Percentiles rank a stretch among this genome's conserved stretches.
These are phyloP conservation scores for Lysandra bellargus DNA, from an alignment of 2,888 invertebrate genomes.

Conservation along the genomic window DNA sequence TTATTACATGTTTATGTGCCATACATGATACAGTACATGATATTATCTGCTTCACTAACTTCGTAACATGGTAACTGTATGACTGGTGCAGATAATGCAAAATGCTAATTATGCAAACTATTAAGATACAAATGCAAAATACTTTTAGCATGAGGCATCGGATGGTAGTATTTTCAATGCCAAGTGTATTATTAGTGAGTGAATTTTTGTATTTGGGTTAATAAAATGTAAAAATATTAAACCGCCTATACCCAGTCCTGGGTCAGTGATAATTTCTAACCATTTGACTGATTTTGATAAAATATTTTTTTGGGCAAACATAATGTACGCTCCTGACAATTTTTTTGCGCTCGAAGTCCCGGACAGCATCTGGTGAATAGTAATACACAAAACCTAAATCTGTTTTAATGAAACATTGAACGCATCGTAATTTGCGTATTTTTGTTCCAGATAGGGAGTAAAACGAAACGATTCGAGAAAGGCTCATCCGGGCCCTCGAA, in stretches of 20 bases:
- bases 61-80: conserved; percentile 18
- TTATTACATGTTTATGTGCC: neutral
- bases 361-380: too few species aligned
- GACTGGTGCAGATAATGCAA: neutral
- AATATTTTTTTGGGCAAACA: too few species aligned
- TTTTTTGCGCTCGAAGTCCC: too few species aligned
- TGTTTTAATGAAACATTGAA: too few species aligned
- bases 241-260: too few species aligned
- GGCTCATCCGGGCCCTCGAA: conserved; percentile 62
- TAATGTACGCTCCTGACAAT: too few species aligned
- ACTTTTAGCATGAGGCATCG: neutral
- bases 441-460: conserved; percentile 71
- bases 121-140: conserved; percentile 14
- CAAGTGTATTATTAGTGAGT: neutral
- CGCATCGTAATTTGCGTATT: neutral
- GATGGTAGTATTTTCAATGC: neutral
- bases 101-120: conserved; percentile 11
- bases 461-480: conserved; percentile 74
- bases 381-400: too few species aligned
- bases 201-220: too few species aligned
- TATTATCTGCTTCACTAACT: neutral
- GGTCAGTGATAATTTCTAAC: too few species aligned
- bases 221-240: too few species aligned
- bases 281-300: too few species aligned
- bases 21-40: neutral